Evolutionary conservation across 2,888 invertebrate species (phyloP).

Genomic region (Caenorhabditis sulstoni): DNA sequence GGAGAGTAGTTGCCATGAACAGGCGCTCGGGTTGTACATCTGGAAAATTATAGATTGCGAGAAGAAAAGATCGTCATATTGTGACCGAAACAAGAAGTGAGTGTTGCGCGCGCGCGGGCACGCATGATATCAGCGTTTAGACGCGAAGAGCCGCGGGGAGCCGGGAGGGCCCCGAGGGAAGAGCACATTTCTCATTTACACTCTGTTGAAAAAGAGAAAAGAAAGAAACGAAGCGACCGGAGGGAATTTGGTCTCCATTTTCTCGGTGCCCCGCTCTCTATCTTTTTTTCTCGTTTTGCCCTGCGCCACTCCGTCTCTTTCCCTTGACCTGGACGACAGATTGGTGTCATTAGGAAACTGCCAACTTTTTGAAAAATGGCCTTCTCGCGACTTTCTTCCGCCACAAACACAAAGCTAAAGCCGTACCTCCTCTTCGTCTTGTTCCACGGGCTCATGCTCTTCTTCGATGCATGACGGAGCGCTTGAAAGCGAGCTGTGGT

Average conservation of each 20-base stretch:
- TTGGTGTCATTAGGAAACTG: constrained; percentile 39
- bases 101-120: not conserved
- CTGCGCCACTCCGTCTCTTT: constrained; percentile 6
- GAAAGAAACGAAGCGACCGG: constrained; percentile 8
- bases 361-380: constrained; percentile 16
- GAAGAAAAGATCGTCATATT: too few relatives aligned
- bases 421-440: constrained; percentile 54
- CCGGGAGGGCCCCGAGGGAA: constrained; percentile 34
- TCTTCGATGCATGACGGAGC: constrained; percentile 45
- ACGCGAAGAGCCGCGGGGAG: constrained; percentile 17
- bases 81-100: not conserved
- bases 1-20: constrained; percentile 78
- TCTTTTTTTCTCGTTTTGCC: constrained; percentile 17
- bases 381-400: not conserved
- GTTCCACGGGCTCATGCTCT: constrained; percentile 56
- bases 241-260: constrained; percentile 24
- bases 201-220: constrained; percentile 58
- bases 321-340: constrained; percentile 45
- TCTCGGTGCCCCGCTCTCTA: constrained; percentile 10
- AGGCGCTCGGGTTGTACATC: constrained; percentile 57
- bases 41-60: constrained; percentile 25
- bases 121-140: constrained; percentile 56
- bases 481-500: constrained; percentile 45
- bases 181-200: constrained; percentile 62
- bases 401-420: not conserved